A percentile compares a stretch with the other conserved stretches of the same genome.
phyloP scores from a whole-genome alignment of 2,113 vertebrate species.

The Gnathonemus echidnorhynchus region DNA sequence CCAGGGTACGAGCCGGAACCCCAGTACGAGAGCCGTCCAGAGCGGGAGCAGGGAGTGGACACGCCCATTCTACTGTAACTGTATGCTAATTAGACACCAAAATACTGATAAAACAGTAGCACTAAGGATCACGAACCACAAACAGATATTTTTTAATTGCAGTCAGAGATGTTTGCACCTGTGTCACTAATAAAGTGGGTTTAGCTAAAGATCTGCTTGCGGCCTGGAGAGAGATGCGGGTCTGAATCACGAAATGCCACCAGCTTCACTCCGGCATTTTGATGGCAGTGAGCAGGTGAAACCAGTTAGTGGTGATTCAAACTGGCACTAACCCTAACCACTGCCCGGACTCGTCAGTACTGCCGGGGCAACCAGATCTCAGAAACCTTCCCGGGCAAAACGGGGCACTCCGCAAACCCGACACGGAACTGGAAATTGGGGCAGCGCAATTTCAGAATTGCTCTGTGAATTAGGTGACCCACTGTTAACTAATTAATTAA shows the following conservation, averaged over 20 bases:
- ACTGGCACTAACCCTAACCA: neutral
- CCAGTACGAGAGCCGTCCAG: neutral
- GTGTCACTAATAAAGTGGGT: neutral
- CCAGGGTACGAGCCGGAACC: no score
- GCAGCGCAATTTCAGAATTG: neutral
- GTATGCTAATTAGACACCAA: neutral
- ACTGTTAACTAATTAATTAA: constrained; percentile 9
- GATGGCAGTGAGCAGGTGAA: neutral
- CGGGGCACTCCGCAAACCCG: neutral
- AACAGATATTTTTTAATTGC: neutral
- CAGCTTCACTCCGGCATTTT: neutral
- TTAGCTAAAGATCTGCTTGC: neutral
- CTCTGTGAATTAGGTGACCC: neutral
- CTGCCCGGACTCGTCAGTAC: neutral
- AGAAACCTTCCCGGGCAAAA: neutral
- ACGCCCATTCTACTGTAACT: neutral
- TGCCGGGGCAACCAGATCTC: neutral
- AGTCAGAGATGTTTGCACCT: neutral
- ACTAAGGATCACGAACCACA: neutral
- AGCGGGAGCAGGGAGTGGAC: neutral
- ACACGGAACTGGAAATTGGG: neutral
- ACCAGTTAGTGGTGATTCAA: neutral
- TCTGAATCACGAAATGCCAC: neutral
- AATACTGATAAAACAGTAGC: neutral
- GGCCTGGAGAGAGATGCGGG: neutral